Conservation (phyloP, 1,140 invertebrate genomes). For the Drosophila paulistorum region DNA sequence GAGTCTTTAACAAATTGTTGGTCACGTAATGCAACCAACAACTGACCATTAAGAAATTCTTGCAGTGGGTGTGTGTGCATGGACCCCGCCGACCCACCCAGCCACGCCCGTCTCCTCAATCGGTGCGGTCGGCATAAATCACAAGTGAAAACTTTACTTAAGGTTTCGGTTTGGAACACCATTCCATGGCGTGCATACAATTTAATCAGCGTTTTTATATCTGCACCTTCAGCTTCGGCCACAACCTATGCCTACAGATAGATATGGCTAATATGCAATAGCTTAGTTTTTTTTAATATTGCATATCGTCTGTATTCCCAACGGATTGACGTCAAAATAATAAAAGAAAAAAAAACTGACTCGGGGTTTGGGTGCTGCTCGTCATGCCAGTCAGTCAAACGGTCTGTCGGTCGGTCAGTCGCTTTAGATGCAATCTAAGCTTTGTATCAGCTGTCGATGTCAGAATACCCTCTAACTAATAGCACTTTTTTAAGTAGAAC, state of each 20-base stretch:
- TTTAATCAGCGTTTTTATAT: slow-evolving; percentile 65
- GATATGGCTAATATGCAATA: slow-evolving; percentile 26
- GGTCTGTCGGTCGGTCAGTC: background rate
- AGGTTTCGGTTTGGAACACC: slow-evolving; percentile 31
- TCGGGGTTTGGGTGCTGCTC: slow-evolving; percentile 20
- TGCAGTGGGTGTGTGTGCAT: slow-evolving; percentile 6
- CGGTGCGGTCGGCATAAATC: slow-evolving; percentile 62
- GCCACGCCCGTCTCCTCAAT: slow-evolving; percentile 20
- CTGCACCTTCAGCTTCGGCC: slow-evolving; percentile 25
- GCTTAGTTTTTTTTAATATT: background rate
- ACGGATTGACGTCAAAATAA: slow-evolving; percentile 30
- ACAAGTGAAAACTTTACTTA: slow-evolving; percentile 64
- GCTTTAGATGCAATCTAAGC: slow-evolving; percentile 46
- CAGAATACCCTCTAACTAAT: background rate
- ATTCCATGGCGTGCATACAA: slow-evolving; percentile 57
- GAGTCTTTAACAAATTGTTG: slow-evolving; percentile 41
- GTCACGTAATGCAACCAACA: slow-evolving; percentile 60
- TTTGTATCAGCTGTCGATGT: slow-evolving; percentile 32
- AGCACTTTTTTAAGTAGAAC: background rate
- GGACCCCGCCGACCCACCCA: slow-evolving; percentile 8
- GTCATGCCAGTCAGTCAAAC: slow-evolving; percentile 30
- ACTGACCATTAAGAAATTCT: slow-evolving; percentile 75
- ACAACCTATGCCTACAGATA: slow-evolving; percentile 6
- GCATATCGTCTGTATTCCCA: slow-evolving; percentile 7
- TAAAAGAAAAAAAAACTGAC: background rate